phyloP scores from a whole-genome alignment of 2,113 vertebrate genomes.

The Poeciliopsis occidentalis region DNA sequence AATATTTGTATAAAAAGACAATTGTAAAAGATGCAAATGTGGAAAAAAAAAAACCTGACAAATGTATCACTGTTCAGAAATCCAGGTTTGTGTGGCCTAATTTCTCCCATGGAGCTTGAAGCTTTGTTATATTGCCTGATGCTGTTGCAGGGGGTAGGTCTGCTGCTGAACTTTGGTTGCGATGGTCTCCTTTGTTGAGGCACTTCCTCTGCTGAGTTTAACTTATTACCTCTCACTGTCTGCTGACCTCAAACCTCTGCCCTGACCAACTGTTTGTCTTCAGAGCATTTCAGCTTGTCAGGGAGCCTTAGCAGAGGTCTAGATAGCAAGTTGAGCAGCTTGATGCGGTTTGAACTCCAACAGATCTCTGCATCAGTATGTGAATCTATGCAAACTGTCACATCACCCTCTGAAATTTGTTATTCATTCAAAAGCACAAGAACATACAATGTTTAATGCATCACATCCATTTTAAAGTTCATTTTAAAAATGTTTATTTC shows the following conservation, averaged over 20 bases:
- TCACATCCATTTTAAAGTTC: background rate
- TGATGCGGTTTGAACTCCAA: background rate
- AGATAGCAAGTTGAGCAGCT: slow-evolving; percentile 25
- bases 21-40: too few relatives aligned
- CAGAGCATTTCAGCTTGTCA: slow-evolving; percentile 24
- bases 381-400: background rate
- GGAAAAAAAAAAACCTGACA: background rate
- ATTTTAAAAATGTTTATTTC: background rate
- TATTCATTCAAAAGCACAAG: background rate
- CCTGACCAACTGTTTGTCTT: slow-evolving; percentile 6
- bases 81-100: background rate
- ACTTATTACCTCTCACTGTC: slow-evolving; percentile 20
- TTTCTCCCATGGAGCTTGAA: background rate
- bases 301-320: slow-evolving; percentile 12
- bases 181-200: background rate
- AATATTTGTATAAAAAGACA: background rate
- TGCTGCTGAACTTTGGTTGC: background rate
- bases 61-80: background rate
- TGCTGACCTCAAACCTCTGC: slow-evolving; percentile 9
- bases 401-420: background rate
- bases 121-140: background rate
- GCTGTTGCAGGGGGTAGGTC: too few relatives aligned
- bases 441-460: background rate
- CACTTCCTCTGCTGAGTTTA: slow-evolving; percentile 1
- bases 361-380: slow-evolving; percentile 10